A percentile compares a stretch with the other conserved stretches of the same genome.
Conservation (phyloP, 1,140 invertebrate genomes). For the Drosophila athabasca region DNA sequence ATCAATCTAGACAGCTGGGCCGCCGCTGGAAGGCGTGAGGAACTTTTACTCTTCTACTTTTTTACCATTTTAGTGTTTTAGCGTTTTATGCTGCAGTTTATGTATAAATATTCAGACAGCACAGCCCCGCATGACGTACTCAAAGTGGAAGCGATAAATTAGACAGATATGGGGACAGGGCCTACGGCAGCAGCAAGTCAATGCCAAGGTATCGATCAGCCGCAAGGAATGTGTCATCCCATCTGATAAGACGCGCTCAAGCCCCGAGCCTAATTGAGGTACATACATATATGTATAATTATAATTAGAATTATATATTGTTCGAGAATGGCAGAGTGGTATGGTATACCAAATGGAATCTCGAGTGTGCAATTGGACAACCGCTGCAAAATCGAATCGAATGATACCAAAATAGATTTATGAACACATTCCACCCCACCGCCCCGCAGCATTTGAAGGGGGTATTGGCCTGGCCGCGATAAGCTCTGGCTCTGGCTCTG, state of each 20-base stretch:
- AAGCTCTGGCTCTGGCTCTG: conserved; percentile 9
- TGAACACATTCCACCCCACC: conserved; percentile 31
- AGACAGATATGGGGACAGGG: conserved; percentile 28
- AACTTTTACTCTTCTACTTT: conserved; percentile 28
- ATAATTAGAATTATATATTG: not conserved
- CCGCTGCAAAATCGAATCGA: conserved; percentile 37
- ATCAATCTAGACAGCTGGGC: conserved; percentile 28
- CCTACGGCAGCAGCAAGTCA: conserved; percentile 24
- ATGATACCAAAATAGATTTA: conserved; percentile 55
- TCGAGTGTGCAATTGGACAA: conserved; percentile 12
- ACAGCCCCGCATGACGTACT: conserved; percentile 20
- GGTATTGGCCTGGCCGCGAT: conserved; percentile 30
- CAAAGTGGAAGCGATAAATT: conserved; percentile 46
- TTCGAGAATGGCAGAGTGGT: too few species aligned
- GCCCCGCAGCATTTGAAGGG: conserved; percentile 7
- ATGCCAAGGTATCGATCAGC: conserved; percentile 43
- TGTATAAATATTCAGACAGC: conserved; percentile 26
- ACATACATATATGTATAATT: conserved; percentile 1
- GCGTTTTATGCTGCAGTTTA: conserved; percentile 38
- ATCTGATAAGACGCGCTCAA: conserved; percentile 19
- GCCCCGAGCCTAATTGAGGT: conserved; percentile 11
- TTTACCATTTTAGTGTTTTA: conserved; percentile 10
- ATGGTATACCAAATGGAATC: conserved; percentile 1
- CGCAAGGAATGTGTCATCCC: conserved; percentile 32
- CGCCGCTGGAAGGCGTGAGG: too few species aligned